These are phyloP conservation scores for Podarcis siculus DNA, from an alignment of 2,797 vertebrate species.

Conservation along the genomic window DNA sequence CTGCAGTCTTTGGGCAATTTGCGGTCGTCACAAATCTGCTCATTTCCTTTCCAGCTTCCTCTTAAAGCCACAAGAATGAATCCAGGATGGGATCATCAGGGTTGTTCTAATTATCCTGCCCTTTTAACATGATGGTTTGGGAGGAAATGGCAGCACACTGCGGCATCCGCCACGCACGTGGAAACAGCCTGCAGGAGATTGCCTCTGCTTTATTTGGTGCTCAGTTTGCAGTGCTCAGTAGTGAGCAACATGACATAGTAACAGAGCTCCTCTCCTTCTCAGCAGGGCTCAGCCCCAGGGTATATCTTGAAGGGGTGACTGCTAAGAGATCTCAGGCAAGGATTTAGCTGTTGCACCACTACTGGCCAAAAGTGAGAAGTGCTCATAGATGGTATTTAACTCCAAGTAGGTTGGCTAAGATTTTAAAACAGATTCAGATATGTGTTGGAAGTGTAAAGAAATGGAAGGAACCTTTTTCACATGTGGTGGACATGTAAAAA, in stretches of 20 bases:
- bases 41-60: background rate
- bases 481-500: too few species aligned
- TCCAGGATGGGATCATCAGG: slow-evolving; percentile 13
- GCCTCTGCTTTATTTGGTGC: background rate
- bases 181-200: slow-evolving; percentile 33
- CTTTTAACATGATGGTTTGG: slow-evolving; percentile 21
- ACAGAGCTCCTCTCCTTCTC: background rate
- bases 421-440: too few species aligned
- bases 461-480: too few species aligned
- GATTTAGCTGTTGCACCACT: too few species aligned
- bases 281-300: background rate
- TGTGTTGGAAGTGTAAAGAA: too few species aligned
- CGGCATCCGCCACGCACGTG: slow-evolving; percentile 22
- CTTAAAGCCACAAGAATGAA: slow-evolving; percentile 4
- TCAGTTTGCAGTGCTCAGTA: background rate
- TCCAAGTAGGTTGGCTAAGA: too few species aligned
- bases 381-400: too few species aligned
- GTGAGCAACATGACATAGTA: background rate
- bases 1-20: slow-evolving; percentile 16
- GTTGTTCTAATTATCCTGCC: slow-evolving; percentile 17
- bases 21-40: background rate
- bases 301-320: background rate
- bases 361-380: background rate
- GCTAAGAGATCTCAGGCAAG: background rate
- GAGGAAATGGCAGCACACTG: slow-evolving; percentile 14